phyloP scores from a whole-genome alignment of 2,797 vertebrate genomes.

The Intellagama lesueurii region DNA sequence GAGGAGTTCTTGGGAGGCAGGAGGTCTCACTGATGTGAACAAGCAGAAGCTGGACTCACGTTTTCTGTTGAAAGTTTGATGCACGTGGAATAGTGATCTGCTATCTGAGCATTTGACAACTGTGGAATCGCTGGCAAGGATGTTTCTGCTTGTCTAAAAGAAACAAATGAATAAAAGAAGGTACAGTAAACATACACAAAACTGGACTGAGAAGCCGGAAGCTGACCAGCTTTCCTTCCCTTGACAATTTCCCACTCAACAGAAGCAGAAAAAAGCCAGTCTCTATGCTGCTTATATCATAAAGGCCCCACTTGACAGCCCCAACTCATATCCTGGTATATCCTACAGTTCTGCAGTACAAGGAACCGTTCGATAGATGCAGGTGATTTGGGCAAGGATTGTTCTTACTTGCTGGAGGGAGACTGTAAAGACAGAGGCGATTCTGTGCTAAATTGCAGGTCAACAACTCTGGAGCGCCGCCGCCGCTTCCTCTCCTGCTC shows the following conservation, averaged over 20 bases:
- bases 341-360: not conserved
- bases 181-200: not conserved
- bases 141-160: conserved; percentile 78
- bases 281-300: not conserved
- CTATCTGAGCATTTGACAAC: conserved; percentile 90
- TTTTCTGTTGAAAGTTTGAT: conserved; percentile 96
- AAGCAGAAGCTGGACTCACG: conserved; percentile 78
- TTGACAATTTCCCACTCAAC: not conserved
- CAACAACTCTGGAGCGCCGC: conserved; percentile 85
- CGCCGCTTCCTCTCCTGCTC: conserved; percentile 89
- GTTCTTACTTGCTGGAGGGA: conserved; percentile 59
- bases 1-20: not conserved
- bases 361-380: not conserved
- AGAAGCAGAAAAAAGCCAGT: not conserved
- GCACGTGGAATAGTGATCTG: conserved; percentile 95
- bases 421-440: conserved; percentile 69
- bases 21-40: not conserved
- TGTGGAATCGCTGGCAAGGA: conserved; percentile 80
- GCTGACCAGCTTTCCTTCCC: too few species aligned
- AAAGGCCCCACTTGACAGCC: not conserved
- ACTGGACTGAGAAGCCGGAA: not conserved
- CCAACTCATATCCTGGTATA: not conserved
- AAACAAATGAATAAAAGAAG: not conserved
- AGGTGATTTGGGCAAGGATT: too few species aligned
- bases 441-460: conserved; percentile 81